Base-by-base conservation (phyloP, 2,888 invertebrate species). In the Noctua janthina region DNA sequence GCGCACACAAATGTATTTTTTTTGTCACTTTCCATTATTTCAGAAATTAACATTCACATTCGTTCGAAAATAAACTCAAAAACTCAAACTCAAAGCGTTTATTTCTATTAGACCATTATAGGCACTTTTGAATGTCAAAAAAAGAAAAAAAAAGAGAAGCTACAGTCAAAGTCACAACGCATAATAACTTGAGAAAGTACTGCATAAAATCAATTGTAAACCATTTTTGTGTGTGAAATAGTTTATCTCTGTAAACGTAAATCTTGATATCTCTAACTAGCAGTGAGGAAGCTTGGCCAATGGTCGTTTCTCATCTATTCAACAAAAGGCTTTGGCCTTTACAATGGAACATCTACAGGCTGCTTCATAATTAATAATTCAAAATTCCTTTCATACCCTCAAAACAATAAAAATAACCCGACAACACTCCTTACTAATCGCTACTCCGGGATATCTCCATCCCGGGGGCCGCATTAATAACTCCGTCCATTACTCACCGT, bases 401-500 rank as follows among this genome's bases (percentile, higher is more conserved):
- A 67, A 81, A 74, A 74, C 73, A 78, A 74, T 43, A 73, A 81
- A 80, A 85, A 83, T 82, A 82, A 70, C 81, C 75, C 59, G 35
- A 76, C 74, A 82, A 89, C 85, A 89, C 77, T 77, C 51, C 70
- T 79, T 74, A 74, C 83, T 91, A 89, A 91, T 91, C 89, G 87
- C 87, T 81, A 78, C 87, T 79, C 81, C 80, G 80, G 84, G 89
- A 88, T 78, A 83, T 76, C 73, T 82, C 59, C 78, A 81, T 88
- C 88, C 87, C 87, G 83, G 80, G 85, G 66, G 90, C 59, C 79
- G 73, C 90, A 89, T 89, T 90, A 86, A 88, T 90, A 90, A 90
- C 89, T 79, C 76, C 81, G 81, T 90, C 86, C 87, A 90, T 91
- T 91, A 92, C 93, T 93, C 91, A 93, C 93, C 93, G 86, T 93